Evolutionary conservation across 2,113 vertebrate species (phyloP), one percentile per base, ranked within the genome.

Genomic region (Proteles cristata): DNA sequence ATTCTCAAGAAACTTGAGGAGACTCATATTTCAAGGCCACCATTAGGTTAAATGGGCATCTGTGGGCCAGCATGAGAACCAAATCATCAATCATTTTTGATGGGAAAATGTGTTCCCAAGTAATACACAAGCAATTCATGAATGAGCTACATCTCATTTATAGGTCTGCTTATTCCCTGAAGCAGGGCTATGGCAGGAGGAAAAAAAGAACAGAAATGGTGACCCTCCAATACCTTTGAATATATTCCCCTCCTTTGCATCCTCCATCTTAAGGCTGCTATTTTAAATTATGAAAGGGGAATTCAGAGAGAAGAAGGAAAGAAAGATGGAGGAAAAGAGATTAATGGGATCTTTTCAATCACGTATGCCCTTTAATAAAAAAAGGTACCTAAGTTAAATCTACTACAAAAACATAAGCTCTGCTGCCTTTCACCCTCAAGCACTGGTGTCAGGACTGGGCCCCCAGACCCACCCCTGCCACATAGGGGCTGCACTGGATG

Each of bases 81-180:
- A 28, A 93, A 63, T 80, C 92, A 96, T 98, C 90, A 53, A 88
- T 95, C 87, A 93, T 77, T 77, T 90, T 84, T 97, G 92, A 97
- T 87, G 35, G 82, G 33, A 92, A 96, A 92, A 93, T 74, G 90
- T 93, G 69, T 97, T 91, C 74, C 79, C 73, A 76, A 88, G 39
- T 77, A 89, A 95, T 39, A 55, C 33, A 86, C 86, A 83, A 53
- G 77, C 73, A 79, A 71, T 39, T 94, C 39, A 28, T 26, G 63
- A 92, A 94, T 63, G 93, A 77, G 55, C 63, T 88, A 58, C 86
- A 61, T 92, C 90, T 95, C 89, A 28, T 92, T 73, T 71, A 58
- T n/a, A 92, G 68, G 79, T 80, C 83, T 71, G 43, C 66, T 68
- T 93, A 53, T 35, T 89, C 66, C 95, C 74, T 2, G 63, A 93